Evolutionary conservation across 2,888 invertebrate genomes (phyloP).

Genomic region (Chironomus tentans): DNA sequence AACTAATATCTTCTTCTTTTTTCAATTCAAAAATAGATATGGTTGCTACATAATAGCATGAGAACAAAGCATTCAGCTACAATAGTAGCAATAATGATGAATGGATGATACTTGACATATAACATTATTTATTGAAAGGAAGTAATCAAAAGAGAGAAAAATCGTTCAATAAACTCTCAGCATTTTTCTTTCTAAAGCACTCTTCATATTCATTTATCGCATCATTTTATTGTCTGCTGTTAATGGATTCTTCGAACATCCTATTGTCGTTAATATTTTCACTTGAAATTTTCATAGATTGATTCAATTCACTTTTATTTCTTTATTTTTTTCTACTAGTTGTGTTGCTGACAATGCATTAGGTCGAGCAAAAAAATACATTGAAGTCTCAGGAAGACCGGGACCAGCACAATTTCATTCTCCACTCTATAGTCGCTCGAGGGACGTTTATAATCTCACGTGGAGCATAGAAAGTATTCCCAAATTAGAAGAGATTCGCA

Average conservation of each 20-base stretch:
- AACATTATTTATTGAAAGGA: not conserved
- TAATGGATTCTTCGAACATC: slow-evolving; percentile 1
- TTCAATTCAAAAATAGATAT: too few relatives aligned
- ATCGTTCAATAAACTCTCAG: too few relatives aligned
- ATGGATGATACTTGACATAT: too few relatives aligned
- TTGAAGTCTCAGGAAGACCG: slow-evolving; percentile 53
- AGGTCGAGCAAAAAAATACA: slow-evolving; percentile 51
- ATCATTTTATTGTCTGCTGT: too few relatives aligned
- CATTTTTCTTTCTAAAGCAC: too few relatives aligned
- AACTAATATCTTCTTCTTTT: not conserved
- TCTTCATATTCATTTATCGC: too few relatives aligned
- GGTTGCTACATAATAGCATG: too few relatives aligned
- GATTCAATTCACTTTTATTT: not conserved
- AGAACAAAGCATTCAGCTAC: too few relatives aligned
- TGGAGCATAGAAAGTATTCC: slow-evolving; percentile 56
- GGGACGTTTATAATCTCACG: slow-evolving; percentile 47
- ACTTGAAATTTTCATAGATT: slow-evolving; percentile 1
- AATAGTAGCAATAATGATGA: too few relatives aligned
- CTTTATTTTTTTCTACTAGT: slow-evolving; percentile 34
- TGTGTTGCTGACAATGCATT: slow-evolving; percentile 53
- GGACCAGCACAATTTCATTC: slow-evolving; percentile 53
- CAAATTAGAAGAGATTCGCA: slow-evolving; percentile 51
- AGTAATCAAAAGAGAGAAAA: not conserved
- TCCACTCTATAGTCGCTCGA: slow-evolving; percentile 46
- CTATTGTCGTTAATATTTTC: not conserved